These are phyloP conservation scores for Sussaba pulchella DNA, from an alignment of 2,888 invertebrate species.

Conservation along the genomic window DNA sequence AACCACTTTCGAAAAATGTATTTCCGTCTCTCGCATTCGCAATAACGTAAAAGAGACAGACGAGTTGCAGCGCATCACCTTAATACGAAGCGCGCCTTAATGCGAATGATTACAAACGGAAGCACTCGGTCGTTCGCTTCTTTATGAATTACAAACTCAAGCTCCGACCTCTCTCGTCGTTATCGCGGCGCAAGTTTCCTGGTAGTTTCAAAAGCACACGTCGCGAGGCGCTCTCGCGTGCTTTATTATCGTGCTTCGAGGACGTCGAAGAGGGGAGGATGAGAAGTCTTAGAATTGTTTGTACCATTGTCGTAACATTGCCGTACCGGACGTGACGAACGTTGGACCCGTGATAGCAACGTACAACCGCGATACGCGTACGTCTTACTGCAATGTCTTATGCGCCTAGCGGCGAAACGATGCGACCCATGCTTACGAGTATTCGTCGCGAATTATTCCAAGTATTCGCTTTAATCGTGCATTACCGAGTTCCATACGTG, in stretches of 20 bases:
- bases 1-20: too few species aligned
- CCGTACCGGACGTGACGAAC: conserved; percentile 1
- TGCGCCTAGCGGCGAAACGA: neutral
- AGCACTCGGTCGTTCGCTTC: neutral
- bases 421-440: neutral
- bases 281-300: neutral
- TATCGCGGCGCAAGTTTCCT: neutral
- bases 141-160: conserved; percentile 12
- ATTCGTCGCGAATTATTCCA: neutral
- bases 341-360: conserved; percentile 10
- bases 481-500: neutral
- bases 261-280: neutral
- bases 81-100: neutral
- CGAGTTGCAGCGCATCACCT: too few species aligned
- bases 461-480: neutral
- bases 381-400: neutral
- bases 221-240: neutral
- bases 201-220: conserved; percentile 21
- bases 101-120: neutral
- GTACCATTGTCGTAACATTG: neutral
- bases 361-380: neutral
- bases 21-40: too few species aligned
- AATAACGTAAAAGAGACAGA: too few species aligned
- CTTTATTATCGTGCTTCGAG: neutral
- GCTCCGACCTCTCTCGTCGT: neutral